Evolutionary conservation across 2,888 invertebrate species (phyloP), one percentile per base, ranked within the genome.

Genomic region (Xestia sexstrigata): DNA sequence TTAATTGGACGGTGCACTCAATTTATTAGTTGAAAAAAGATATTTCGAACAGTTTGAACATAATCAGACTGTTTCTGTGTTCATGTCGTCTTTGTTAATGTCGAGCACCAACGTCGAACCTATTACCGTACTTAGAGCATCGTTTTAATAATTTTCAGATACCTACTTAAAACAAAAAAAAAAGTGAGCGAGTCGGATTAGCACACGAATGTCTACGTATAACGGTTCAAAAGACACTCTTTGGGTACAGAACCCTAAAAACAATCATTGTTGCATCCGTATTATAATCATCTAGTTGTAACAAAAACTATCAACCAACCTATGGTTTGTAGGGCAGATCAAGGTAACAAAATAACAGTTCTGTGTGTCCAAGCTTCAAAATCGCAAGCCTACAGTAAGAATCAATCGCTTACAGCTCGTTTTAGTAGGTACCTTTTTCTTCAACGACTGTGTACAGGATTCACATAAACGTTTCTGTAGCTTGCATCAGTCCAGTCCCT

Each of bases 1-100:
- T 1, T 49, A 75, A 76, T 62, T 77, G 39, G 9, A 76, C 49
- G n/a, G 6, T 45, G 15, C 35, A 20, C 20, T 58, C 8, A 26
- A 58, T 58, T 15, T 58, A 58, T 30, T 60, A 8, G 60, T 17
- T 8, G 26, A 60, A 60, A 17, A 58, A 58, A 30, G 26, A 60
- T 60, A 60, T 30, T 58, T 30, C 0, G 8, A 30, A 58, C 26
- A 60, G 60, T 60, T 60, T 30, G 30, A 60, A 60, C 30, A 60
- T 4, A 26, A 26, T 58, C 3, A 30, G 30, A 60, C 60, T 13
- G n/a, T 55, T 58, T 60, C 13, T 1, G 26, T 60, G 30, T 60
- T 60, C 30, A 60, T 30, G 17, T 30, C 30, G 3, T 17, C 8
- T 58, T 30, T 60, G 1, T 55, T 5, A 55, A 55, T n/a, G n/a